These are phyloP conservation scores for Acleris sparsana DNA, from an alignment of 2,888 invertebrate species.

Conservation along the genomic window DNA sequence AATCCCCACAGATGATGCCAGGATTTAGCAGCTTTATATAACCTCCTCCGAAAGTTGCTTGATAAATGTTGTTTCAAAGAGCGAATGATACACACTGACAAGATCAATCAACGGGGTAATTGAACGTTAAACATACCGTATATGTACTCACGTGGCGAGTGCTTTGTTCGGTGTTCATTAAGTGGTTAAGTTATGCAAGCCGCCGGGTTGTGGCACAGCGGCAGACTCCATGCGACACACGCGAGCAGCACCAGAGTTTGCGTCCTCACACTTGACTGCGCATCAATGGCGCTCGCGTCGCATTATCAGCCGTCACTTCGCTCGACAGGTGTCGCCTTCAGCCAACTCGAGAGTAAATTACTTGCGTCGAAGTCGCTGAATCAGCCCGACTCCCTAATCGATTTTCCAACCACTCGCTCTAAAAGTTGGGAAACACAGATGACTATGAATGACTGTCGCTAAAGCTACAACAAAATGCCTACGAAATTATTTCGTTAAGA, in stretches of 20 bases:
- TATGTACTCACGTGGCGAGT: not conserved
- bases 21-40: conserved; percentile 78
- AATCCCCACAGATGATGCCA: conserved; percentile 78
- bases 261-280: conserved; percentile 66
- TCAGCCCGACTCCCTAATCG: conserved; percentile 77
- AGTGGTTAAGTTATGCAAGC: not conserved
- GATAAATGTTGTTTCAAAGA: conserved; percentile 63
- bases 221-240: conserved; percentile 39
- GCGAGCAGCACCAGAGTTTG: conserved; percentile 51
- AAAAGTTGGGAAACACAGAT: conserved; percentile 57
- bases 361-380: conserved; percentile 80
- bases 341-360: conserved; percentile 82
- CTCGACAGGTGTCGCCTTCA: conserved; percentile 83
- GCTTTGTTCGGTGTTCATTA: not conserved
- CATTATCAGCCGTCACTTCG: conserved; percentile 80
- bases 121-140: conserved; percentile 10
- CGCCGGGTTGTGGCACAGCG: no score
- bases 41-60: conserved; percentile 67
- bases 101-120: conserved; percentile 39
- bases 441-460: conserved; percentile 56
- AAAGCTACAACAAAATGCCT: conserved; percentile 33
- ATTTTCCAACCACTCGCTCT: conserved; percentile 70
- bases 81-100: conserved; percentile 41
- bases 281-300: conserved; percentile 77
- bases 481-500: not conserved